Evolutionary conservation across 2,888 invertebrate genomes (phyloP), one percentile per base, ranked within the genome.

Genomic region (Scaptomyza reducta): DNA sequence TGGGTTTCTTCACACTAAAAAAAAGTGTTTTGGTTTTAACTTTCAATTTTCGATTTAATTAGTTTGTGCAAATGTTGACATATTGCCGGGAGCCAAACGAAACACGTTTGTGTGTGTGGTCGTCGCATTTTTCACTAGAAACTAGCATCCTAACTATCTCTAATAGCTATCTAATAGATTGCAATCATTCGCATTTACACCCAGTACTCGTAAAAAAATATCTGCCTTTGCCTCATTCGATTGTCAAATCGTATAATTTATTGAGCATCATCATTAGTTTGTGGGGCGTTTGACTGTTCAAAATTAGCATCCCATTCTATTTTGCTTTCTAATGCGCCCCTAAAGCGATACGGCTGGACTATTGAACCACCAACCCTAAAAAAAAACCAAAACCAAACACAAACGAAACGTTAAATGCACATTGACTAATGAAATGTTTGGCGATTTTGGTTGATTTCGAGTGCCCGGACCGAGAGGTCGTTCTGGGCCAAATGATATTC

Each of bases 221-320:
- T 3, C n/a, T 33, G 33, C 25, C 51, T 58, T 53, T 60, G 50
- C 25, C 42, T 51, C 40, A 40, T 40, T 40, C 33, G 55, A 76
- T 65, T 89, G 89, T 89, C 89, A 89, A 77, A 89, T 77, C 67
- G 69, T 53, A 75, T 90, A 84, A 89, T 89, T 89, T 90, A 89
- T 89, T 76, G 70, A 35, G 70, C 64, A 49, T 63, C 55, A 77
- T 85, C 85, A 87, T 85, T 87, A 77, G 88, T 67, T 73, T 27
- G 35, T 35, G 31, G 56, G 70, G 54, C 74, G 47, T 63, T 71
- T 61, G 45, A 10, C 64, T 63, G 53, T 62, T 69, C 38, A 56
- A 82, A 89, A 90, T 89, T 89, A 89, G 89, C 90, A 88, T 89
- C 73, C 70, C 76, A 86, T 88, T 89, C 72, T 69, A 65, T 68